Evolutionary conservation across 2,888 invertebrate genomes (phyloP), one percentile per base, ranked within the genome.

Genomic region (Hofmannophila pseudospretella): DNA sequence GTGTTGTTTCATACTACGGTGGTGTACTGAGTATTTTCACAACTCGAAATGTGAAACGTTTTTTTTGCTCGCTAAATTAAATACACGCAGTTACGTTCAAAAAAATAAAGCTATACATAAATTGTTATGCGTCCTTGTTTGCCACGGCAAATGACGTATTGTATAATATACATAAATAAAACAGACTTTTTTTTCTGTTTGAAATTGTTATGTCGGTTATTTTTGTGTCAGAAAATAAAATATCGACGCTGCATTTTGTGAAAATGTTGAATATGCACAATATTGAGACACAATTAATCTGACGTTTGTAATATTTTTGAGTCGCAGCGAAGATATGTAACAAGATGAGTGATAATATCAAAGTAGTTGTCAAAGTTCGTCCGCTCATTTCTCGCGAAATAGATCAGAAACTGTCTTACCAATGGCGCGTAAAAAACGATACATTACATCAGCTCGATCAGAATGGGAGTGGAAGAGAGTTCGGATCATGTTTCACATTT

Each of bases 321-420:
- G 42, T 40, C 41, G 38, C 7, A 39, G 49, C 11, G 9, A 20
- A 41, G 49, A 49, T 52, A 56, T 56, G 55, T 44, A 47, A 36
- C 34, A 74, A 75, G 58, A 90, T 90, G 90, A 88, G 89, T 60
- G 88, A 90, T 62, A 92, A 90, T 62, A 92, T 94, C 34, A 91
- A 92, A 87, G 94, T 94, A 36, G 93, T 92, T 40, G 91, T 94
- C 42, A 92, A 93, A 84, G 88, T 92, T 45, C 88, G 94, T 30
- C 93, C 93, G 12, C 64, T 92, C 7, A 90, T 92, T 52, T 70
- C 85, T 53, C 88, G 91, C 32, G 93, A 94, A 73, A 78, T 88
- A 32, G 89, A 90, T 26, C 88, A 89, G 4, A 88, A 89, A 52
- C 73, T 86, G 34, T 63, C 73, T 4, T 74, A 82, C 41, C 88